phyloP scores from a whole-genome alignment of 2,797 vertebrate species.

The Tadarida brasiliensis region DNA sequence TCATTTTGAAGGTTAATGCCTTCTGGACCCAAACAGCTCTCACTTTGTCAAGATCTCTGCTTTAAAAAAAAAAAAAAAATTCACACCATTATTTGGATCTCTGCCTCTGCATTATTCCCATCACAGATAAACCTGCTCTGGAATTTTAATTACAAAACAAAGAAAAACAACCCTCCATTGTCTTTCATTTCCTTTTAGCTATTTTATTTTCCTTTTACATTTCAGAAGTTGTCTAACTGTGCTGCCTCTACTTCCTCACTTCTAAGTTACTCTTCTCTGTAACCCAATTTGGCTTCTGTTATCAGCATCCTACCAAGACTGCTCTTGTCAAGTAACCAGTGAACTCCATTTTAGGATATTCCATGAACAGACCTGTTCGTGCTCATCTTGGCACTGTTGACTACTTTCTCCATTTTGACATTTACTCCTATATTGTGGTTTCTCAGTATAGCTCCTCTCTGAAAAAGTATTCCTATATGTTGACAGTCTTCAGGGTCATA shows the following conservation, averaged over 20 bases:
- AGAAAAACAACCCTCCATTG: not conserved
- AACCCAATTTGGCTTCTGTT: not conserved
- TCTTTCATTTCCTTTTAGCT: not conserved
- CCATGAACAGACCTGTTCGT: not conserved
- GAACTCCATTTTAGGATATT: constrained; percentile 18
- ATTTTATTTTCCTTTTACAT: not conserved
- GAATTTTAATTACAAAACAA: constrained; percentile 25
- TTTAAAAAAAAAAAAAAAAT: not conserved
- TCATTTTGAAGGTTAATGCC: not conserved
- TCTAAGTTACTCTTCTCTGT: not conserved
- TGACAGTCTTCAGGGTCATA: not conserved
- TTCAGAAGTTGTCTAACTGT: not conserved
- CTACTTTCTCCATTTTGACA: constrained; percentile 23
- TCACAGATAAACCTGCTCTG: not conserved
- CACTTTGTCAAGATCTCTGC: not conserved
- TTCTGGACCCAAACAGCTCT: not conserved
- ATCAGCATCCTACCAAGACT: not conserved
- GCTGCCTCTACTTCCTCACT: not conserved
- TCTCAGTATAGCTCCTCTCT: not conserved
- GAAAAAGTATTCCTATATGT: not conserved
- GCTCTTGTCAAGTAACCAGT: not conserved
- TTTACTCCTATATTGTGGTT: not conserved
- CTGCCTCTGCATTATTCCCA: not conserved
- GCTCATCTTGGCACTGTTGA: not conserved
- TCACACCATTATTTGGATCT: not conserved